Conservation (phyloP, 2,888 invertebrate species). For the Cryptosula pallasiana region DNA sequence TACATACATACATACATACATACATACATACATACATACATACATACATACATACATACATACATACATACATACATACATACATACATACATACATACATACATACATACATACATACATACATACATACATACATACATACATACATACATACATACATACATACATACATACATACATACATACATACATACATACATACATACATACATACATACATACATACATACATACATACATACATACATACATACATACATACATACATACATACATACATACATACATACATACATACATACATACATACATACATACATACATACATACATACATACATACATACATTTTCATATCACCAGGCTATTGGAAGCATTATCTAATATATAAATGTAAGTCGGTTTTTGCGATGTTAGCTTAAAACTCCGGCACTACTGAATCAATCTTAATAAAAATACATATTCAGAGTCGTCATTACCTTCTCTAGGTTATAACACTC, state of each 20-base stretch:
- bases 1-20: neutral
- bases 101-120: neutral
- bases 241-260: neutral
- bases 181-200: neutral
- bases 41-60: neutral
- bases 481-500: too few species aligned
- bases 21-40: slow-evolving; percentile 1
- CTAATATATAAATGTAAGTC: too few species aligned
- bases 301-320: neutral
- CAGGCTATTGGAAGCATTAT: too few species aligned
- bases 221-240: slow-evolving; percentile 1
- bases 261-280: neutral
- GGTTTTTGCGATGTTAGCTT: too few species aligned
- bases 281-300: slow-evolving; percentile 7
- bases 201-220: neutral
- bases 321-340: slow-evolving; percentile 6
- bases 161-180: neutral
- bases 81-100: neutral
- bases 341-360: neutral
- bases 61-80: neutral
- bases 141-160: neutral
- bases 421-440: too few species aligned
- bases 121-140: neutral
- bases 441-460: too few species aligned
- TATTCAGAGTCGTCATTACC: too few species aligned